A percentile compares a stretch with the other conserved stretches of the same genome.
Conservation (phyloP, 2,888 invertebrate species). For the Belgica antarctica region DNA sequence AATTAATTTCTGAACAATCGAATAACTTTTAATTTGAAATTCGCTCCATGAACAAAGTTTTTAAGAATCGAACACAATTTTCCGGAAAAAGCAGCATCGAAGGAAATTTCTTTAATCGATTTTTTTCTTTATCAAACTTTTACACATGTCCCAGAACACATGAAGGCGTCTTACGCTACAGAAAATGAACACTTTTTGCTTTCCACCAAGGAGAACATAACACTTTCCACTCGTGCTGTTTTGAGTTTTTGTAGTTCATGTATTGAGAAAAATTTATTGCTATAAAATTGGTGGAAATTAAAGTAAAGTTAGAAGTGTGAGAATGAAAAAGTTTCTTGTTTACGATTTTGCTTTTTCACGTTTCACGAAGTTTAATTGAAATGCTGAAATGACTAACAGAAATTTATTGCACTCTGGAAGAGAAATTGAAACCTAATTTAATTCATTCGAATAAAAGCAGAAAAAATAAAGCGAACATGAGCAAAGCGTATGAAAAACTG, state of each 20-base stretch:
- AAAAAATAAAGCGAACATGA: conserved; percentile 6
- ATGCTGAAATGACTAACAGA: too few relatives aligned
- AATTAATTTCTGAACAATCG: conserved; percentile 27
- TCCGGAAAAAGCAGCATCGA: not conserved
- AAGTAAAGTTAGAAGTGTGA: not conserved
- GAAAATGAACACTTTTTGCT: not conserved
- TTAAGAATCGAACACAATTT: not conserved
- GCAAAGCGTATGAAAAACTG: conserved; percentile 28
- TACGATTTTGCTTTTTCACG: too few relatives aligned
- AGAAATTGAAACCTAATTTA: conserved; percentile 42
- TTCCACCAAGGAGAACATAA: not conserved
- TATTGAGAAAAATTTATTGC: conserved; percentile 28
- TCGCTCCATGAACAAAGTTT: not conserved
- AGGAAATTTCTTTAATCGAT: conserved; percentile 21
- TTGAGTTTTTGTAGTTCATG: conserved; percentile 3
- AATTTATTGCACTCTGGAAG: not conserved
- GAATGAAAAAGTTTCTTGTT: not conserved
- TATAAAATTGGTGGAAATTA: conserved; percentile 26
- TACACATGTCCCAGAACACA: conserved; percentile 18
- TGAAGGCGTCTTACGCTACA: not conserved
- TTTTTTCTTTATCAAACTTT: conserved; percentile 20
- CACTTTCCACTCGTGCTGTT: conserved; percentile 17
- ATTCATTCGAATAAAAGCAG: not conserved
- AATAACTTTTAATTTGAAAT: conserved; percentile 12
- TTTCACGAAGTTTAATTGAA: conserved; percentile 12